Conservation (phyloP, 2,888 invertebrate genomes). For the Crepidodera aurea region DNA sequence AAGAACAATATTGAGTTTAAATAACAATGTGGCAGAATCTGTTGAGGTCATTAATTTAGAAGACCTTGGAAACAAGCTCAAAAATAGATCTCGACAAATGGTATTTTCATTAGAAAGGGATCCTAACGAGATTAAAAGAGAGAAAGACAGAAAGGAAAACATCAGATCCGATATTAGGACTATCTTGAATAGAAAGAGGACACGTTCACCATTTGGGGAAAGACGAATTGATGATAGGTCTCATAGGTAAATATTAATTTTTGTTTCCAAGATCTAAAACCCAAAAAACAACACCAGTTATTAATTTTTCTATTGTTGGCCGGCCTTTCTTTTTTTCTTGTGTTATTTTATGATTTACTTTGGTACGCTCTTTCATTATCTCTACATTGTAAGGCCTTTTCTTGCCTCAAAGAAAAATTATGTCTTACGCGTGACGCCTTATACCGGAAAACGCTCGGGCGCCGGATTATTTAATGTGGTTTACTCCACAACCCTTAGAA, state of each 20-base stretch:
- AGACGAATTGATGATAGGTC: not conserved
- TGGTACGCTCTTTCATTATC: too few relatives aligned
- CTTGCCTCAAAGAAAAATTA: too few relatives aligned
- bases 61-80: slow-evolving; percentile 52
- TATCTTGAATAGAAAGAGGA: slow-evolving; percentile 33
- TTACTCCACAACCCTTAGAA: too few relatives aligned
- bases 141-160: slow-evolving; percentile 34
- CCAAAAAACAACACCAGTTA: too few relatives aligned
- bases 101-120: slow-evolving; percentile 49
- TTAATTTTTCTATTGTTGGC: too few relatives aligned
- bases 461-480: too few relatives aligned
- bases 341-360: too few relatives aligned
- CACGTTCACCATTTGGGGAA: slow-evolving; percentile 17
- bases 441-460: too few relatives aligned
- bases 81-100: slow-evolving; percentile 52
- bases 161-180: slow-evolving; percentile 34
- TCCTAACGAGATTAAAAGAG: slow-evolving; percentile 10
- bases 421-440: too few relatives aligned
- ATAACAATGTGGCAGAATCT: slow-evolving; percentile 38
- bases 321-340: too few relatives aligned
- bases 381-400: too few relatives aligned
- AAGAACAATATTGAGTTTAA: slow-evolving; percentile 48
- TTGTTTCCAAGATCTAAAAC: not conserved
- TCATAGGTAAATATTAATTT: not conserved
- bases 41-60: slow-evolving; percentile 32